These are phyloP conservation scores for Drosophila monieri DNA, from an alignment of 2,888 invertebrate species.

Conservation along the genomic window DNA sequence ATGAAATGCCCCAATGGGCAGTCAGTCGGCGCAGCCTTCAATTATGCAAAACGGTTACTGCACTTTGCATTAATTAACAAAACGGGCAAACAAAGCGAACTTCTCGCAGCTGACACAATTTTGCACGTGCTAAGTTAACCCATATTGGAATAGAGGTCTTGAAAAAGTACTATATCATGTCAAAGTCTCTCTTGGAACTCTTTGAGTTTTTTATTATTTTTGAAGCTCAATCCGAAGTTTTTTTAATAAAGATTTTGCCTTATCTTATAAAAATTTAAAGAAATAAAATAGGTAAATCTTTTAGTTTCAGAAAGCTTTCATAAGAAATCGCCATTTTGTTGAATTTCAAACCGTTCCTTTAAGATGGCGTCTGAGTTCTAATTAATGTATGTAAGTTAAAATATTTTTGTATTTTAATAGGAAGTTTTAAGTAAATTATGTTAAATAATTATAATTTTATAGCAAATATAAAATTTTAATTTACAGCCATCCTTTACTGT, in stretches of 20 bases:
- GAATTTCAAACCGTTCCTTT: too few relatives aligned
- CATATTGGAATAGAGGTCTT: constrained; percentile 12
- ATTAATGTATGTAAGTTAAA: too few relatives aligned
- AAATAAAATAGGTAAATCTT: too few relatives aligned
- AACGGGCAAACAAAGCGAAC: constrained; percentile 39
- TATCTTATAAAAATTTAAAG: too few relatives aligned
- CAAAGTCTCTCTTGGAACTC: neutral
- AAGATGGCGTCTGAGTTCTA: too few relatives aligned
- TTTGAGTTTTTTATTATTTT: too few relatives aligned
- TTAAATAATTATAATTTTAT: neutral
- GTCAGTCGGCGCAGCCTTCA: constrained; percentile 59
- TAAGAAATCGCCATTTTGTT: too few relatives aligned
- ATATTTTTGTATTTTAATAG: too few relatives aligned
- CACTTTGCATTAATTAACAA: constrained; percentile 77
- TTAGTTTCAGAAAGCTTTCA: too few relatives aligned
- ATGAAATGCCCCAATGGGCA: constrained; percentile 66
- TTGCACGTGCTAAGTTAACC: constrained; percentile 45
- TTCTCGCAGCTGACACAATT: constrained; percentile 46
- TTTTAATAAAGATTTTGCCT: too few relatives aligned
- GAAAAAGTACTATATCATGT: neutral
- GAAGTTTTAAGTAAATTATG: neutral
- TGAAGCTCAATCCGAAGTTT: neutral
- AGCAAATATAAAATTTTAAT: too few relatives aligned
- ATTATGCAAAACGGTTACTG: constrained; percentile 79
- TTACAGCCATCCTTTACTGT: too few relatives aligned